phyloP scores from a whole-genome alignment of 2,113 vertebrate genomes.

The Benitochromis conjunctus region DNA sequence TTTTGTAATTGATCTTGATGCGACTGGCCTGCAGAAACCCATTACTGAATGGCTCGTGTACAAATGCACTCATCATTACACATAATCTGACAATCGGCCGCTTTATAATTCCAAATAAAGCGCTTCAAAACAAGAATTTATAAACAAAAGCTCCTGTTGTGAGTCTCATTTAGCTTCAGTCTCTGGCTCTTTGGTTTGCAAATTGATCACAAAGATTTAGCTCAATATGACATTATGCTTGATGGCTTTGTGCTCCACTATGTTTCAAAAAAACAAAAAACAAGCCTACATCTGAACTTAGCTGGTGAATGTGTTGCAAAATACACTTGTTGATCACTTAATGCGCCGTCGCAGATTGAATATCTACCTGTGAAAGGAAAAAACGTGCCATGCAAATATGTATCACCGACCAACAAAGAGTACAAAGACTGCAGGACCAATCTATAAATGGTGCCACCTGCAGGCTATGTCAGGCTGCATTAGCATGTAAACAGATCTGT shows the following conservation, averaged over 20 bases:
- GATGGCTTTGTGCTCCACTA: background rate
- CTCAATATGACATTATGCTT: background rate
- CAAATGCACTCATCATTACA: background rate
- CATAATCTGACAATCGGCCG: background rate
- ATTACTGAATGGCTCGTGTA: constrained; percentile 17
- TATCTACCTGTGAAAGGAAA: background rate
- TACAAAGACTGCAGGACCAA: constrained; percentile 19
- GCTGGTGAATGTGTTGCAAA: background rate
- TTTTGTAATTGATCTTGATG: constrained; percentile 55
- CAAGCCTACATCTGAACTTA: background rate
- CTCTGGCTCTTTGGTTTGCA: background rate
- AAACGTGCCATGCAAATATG: constrained; percentile 9
- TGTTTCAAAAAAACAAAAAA: no score
- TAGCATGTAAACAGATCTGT: constrained; percentile 50
- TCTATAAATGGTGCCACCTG: constrained; percentile 63
- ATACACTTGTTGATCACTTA: constrained; percentile 20
- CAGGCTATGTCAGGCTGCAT: constrained; percentile 45
- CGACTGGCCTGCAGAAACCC: constrained; percentile 39
- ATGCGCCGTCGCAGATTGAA: background rate
- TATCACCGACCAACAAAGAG: constrained; percentile 1
- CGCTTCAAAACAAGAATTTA: background rate
- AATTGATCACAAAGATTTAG: background rate
- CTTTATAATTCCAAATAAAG: background rate
- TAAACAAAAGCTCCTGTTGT: background rate
- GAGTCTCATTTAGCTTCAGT: background rate